These are phyloP conservation scores for Hypotaenidia okinawae DNA, from an alignment of 2,797 vertebrate species.

Conservation along the genomic window DNA sequence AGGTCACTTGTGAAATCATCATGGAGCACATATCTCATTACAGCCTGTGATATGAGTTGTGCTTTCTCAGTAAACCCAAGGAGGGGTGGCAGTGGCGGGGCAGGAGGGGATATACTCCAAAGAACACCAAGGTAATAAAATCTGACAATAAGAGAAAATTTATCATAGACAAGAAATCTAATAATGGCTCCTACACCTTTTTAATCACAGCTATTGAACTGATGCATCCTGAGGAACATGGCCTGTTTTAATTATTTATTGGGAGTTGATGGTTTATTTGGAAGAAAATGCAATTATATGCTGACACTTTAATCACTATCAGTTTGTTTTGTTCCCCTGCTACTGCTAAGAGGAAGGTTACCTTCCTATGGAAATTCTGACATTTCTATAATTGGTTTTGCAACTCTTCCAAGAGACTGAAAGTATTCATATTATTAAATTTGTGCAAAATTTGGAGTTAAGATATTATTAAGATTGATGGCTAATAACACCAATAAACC, in stretches of 20 bases:
- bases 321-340: constrained; percentile 63
- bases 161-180: constrained; percentile 52
- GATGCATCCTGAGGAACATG: constrained; percentile 57
- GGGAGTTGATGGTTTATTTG: constrained; percentile 68
- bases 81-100: too few relatives aligned
- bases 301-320: constrained; percentile 71
- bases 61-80: constrained; percentile 38
- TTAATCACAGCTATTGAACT: constrained; percentile 70
- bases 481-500: constrained; percentile 32
- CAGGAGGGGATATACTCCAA: not conserved
- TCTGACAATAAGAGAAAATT: constrained; percentile 67
- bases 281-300: constrained; percentile 71
- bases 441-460: constrained; percentile 30
- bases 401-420: constrained; percentile 41
- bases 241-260: constrained; percentile 76
- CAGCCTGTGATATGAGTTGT: constrained; percentile 16
- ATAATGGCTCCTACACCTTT: constrained; percentile 67
- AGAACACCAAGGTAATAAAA: constrained; percentile 62
- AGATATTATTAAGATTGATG: constrained; percentile 57
- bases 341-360: constrained; percentile 63
- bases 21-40: not conserved
- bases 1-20: constrained; percentile 58
- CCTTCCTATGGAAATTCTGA: constrained; percentile 66
- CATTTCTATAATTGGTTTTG: constrained; percentile 61
- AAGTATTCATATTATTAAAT: constrained; percentile 50